These are phyloP conservation scores for Pomatorhinus ruficollis DNA, from an alignment of 2,113 vertebrate species.

Conservation along the genomic window DNA sequence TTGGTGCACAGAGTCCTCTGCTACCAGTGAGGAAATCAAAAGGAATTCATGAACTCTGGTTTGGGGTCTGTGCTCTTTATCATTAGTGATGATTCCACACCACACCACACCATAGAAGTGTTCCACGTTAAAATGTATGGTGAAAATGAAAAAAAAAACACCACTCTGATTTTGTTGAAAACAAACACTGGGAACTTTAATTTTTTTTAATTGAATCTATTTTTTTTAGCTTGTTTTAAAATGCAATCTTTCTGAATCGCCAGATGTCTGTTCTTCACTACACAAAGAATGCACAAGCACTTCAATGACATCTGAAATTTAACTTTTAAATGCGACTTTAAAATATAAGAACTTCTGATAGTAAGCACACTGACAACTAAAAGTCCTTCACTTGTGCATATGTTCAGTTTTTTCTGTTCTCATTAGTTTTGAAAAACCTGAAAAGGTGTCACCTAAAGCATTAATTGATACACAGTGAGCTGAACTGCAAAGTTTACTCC, in stretches of 20 bases:
- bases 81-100: not conserved
- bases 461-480: not conserved
- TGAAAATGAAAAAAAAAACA: not conserved
- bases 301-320: not conserved
- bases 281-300: not conserved
- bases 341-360: not conserved
- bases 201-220: not conserved
- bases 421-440: not conserved
- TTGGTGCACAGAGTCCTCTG: not conserved
- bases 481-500: not conserved
- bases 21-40: not conserved
- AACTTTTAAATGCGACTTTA: not conserved
- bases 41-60: not conserved
- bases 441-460: not conserved
- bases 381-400: not conserved
- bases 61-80: not conserved
- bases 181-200: not conserved
- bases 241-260: not conserved
- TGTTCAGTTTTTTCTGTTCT: not conserved
- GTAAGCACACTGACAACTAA: not conserved
- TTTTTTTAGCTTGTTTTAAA: not conserved
- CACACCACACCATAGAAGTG: accelerated
- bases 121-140: not conserved
- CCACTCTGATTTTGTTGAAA: not conserved
- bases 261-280: not conserved